Evolutionary conservation across 2,113 vertebrate species (phyloP), one percentile per base, ranked within the genome.

Genomic region (Sardina pilchardus): DNA sequence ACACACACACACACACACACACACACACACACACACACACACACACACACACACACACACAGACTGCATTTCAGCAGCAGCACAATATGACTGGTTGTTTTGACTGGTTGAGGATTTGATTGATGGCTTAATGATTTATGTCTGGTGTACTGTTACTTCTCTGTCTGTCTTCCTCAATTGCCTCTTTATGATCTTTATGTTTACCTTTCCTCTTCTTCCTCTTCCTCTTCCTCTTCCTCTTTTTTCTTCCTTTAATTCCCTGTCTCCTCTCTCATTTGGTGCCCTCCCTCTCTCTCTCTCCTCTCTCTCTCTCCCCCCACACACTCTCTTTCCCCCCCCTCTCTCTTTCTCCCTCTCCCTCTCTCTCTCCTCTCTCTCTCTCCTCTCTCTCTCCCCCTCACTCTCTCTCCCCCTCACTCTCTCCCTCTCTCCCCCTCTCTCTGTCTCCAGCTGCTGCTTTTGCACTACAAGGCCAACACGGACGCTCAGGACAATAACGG

Each of bases 401-500:
- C 7, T 75, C 67, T n/a, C 3, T 78, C 16, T 16, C 16, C 5
- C 43, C 12, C 19, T 14, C 50, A 26, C 19, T 30, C 8, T 50
- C 5, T 50, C 14, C 3, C 16, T 43, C 10, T 42, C 16, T n/a
- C 44, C 17, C 84, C 84, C 83, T 3, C 50, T 12, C 87, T 75
- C 26, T 75, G 2, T 17, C 12, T 87, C 1, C 50, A 99, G 98
- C 94, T 99, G 90, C 95, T 99, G 85, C 95, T 99, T 81, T 86
- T 99, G 91, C 97, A 99, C 92, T 98, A 99, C 92, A 97, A 97
- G 87, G 97, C 97, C 81, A 96, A 93, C 84, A 48, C 95, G 0
- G 96, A 98, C 16, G 91, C 95, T 86, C 97, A 97, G 86, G 98
- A 99, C 94, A 99, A 97, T 93, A 97, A 95, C 1, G 97, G 98